Percentiles rank a stretch among this genome's conserved stretches.
Conservation (phyloP, 1,140 invertebrate genomes). For the Diprion similis region DNA sequence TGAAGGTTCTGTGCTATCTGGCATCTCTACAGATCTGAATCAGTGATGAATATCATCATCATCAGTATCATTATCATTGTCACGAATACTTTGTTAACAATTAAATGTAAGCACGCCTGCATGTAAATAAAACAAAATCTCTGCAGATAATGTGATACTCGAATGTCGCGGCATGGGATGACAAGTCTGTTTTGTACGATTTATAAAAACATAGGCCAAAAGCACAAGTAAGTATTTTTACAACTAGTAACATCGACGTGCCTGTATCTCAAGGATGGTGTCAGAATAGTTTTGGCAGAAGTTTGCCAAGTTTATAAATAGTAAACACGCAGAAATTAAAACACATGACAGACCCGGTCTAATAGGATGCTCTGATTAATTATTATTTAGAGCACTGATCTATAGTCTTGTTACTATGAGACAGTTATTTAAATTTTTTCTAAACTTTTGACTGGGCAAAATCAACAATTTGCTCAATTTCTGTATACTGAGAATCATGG, state of each 20-base stretch:
- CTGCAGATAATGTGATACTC: no score
- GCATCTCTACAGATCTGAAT: background rate
- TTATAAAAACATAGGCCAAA: background rate
- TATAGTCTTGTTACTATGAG: no score
- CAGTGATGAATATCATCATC: background rate
- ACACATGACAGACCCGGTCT: constrained; percentile 17
- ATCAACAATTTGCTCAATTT: no score
- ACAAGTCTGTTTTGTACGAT: background rate
- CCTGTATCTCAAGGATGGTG: constrained; percentile 29
- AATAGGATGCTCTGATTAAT: background rate
- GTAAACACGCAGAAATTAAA: constrained; percentile 26
- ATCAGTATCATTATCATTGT: no score
- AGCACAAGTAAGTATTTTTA: background rate
- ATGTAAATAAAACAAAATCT: no score
- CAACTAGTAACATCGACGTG: background rate
- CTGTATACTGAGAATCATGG: no score
- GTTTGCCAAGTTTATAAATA: constrained; percentile 32
- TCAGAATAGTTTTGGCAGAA: constrained; percentile 42
- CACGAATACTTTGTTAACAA: background rate
- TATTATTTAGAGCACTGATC: background rate
- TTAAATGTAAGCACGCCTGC: no score
- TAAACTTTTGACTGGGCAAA: no score
- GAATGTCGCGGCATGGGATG: no score
- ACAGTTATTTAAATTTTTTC: no score
- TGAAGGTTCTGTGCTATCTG: background rate